phyloP scores from a whole-genome alignment of 2,797 vertebrate genomes.

The Helostoma temminkii region DNA sequence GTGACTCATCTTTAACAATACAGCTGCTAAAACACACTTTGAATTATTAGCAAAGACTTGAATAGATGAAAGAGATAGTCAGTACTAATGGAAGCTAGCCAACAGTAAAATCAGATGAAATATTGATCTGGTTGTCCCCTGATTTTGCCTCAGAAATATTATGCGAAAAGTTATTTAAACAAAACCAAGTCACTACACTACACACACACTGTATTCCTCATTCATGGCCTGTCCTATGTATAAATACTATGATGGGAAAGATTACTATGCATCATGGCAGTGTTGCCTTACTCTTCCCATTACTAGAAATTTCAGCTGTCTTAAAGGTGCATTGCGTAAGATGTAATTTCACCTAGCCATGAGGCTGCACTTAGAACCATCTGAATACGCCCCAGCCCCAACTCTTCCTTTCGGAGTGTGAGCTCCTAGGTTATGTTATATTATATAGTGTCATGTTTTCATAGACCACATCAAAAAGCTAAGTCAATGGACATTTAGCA shows the following conservation, averaged over 20 bases:
- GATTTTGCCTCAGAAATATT: not conserved
- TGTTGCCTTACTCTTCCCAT: not conserved
- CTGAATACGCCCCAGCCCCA: too few relatives aligned
- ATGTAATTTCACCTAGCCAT: too few relatives aligned
- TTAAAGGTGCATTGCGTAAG: too few relatives aligned
- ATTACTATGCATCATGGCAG: too few relatives aligned
- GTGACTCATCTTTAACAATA: constrained; percentile 6
- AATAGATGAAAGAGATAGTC: constrained; percentile 7
- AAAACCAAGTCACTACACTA: not conserved
- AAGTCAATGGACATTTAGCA: too few relatives aligned
- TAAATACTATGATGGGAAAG: not conserved
- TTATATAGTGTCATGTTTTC: too few relatives aligned
- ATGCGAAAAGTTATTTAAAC: not conserved
- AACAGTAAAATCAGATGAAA: not conserved
- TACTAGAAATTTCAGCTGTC: too few relatives aligned
- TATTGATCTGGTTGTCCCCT: not conserved
- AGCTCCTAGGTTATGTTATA: too few relatives aligned
- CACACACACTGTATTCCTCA: not conserved
- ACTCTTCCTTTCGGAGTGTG: too few relatives aligned
- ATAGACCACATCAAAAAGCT: too few relatives aligned
- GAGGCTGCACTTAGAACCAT: too few relatives aligned
- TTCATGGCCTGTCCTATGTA: too few relatives aligned
- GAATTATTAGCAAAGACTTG: not conserved
- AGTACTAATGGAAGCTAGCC: not conserved
- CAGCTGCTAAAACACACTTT: not conserved